A percentile compares a stretch with the other conserved stretches of the same genome.
Conservation (phyloP, 1,140 invertebrate genomes). For the Eurytemora carolleeae region DNA sequence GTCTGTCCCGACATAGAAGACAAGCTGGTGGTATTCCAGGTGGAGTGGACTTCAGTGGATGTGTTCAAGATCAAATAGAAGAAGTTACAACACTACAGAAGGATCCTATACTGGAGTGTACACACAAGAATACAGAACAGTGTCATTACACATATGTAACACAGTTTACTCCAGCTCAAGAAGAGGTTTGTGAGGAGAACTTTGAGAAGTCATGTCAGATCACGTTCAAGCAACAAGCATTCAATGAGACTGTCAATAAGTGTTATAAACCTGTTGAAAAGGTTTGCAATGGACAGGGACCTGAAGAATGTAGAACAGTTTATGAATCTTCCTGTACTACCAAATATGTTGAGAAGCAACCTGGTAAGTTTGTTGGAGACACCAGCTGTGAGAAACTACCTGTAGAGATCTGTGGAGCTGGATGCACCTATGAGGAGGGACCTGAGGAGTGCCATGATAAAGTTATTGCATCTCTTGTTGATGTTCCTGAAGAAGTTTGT, state of each 20-base stretch:
- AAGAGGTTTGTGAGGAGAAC: slow-evolving; percentile 14
- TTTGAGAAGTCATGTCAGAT: slow-evolving; percentile 15
- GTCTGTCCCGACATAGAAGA: no score
- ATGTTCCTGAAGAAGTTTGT: slow-evolving; percentile 16
- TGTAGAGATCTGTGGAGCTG: slow-evolving; percentile 7
- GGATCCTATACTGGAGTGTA: no score
- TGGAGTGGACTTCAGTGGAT: slow-evolving; percentile 9
- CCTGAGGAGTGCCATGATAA: slow-evolving; percentile 13
- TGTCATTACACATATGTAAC: slow-evolving; percentile 14
- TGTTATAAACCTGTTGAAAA: no score
- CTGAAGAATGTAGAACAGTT: slow-evolving; percentile 9
- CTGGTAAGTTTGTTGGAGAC: slow-evolving; percentile 15
- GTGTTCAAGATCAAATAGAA: not conserved
- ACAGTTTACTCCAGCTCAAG: slow-evolving; percentile 7
- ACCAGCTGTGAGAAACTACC: slow-evolving; percentile 13
- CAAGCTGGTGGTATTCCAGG: no score
- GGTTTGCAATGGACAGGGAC: not conserved
- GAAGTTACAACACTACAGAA: not conserved
- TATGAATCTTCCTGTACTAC: slow-evolving; percentile 14
- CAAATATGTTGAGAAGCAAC: slow-evolving; percentile 4
- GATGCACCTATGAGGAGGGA: slow-evolving; percentile 9
- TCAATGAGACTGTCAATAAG: slow-evolving; percentile 11
- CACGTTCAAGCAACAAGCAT: slow-evolving; percentile 10
- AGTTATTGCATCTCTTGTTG: slow-evolving; percentile 6
- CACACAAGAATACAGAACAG: no score